Evolutionary conservation across 2,113 vertebrate genomes (phyloP).

Genomic region (Orthonyx spaldingii): DNA sequence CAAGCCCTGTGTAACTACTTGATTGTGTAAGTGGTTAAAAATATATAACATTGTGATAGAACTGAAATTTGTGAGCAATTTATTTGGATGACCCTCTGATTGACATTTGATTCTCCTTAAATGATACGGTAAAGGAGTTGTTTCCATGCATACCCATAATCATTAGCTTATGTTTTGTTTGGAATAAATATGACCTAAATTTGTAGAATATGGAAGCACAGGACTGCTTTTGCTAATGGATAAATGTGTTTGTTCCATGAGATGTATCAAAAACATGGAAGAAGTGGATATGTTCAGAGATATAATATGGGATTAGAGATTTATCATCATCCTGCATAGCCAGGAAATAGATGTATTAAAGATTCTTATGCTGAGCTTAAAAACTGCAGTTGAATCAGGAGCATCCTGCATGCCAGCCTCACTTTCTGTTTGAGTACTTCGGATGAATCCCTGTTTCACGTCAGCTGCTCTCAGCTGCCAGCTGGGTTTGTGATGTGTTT

Average conservation of each 20-base stretch:
- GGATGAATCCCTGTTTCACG: background rate
- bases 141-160: background rate
- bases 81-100: slow-evolving; percentile 65
- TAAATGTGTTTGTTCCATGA: background rate
- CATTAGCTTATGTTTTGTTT: background rate
- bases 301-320: background rate
- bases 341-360: background rate
- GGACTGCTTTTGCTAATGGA: slow-evolving; percentile 70
- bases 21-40: background rate
- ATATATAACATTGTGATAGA: background rate
- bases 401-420: background rate
- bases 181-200: background rate
- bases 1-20: background rate
- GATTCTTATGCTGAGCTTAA: background rate
- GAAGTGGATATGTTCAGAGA: background rate
- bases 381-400: background rate
- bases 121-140: background rate
- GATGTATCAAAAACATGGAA: background rate
- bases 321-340: background rate
- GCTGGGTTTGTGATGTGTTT: background rate
- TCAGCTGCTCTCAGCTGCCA: background rate
- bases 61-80: slow-evolving; percentile 60
- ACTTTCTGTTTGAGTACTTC: background rate
- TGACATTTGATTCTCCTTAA: background rate
- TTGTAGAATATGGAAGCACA: slow-evolving; percentile 18